Evolutionary conservation across 2,888 invertebrate species (phyloP).

Genomic region (Netelia fuscicornis): DNA sequence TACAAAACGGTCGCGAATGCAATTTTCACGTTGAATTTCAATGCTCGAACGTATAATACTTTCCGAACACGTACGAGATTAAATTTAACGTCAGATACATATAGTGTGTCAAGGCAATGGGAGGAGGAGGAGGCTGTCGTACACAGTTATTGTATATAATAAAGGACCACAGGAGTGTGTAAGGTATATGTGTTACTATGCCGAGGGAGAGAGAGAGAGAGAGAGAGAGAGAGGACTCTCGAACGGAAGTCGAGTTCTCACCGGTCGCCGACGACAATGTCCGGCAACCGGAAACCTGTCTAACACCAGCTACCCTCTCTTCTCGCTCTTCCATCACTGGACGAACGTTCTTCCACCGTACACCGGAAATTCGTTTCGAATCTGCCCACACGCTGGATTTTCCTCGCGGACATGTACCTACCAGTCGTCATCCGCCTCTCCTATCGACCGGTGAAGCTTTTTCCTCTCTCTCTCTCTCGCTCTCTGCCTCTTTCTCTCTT

Average conservation of each 20-base stretch:
- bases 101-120: constrained; percentile 5
- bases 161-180: constrained; percentile 39
- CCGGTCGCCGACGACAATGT: constrained; percentile 61
- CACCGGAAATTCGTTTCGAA: constrained; percentile 67
- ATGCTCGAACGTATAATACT: too few species aligned
- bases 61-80: neutral
- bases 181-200: constrained; percentile 5
- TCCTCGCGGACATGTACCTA: constrained; percentile 17
- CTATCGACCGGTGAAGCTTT: constrained; percentile 26
- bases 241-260: constrained; percentile 59
- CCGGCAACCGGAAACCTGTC: constrained; percentile 64
- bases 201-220: constrained; percentile 24
- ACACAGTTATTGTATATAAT: constrained; percentile 28
- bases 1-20: too few species aligned
- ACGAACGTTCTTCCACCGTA: constrained; percentile 42
- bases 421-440: constrained; percentile 3
- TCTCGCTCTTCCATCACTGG: constrained; percentile 11
- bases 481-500: neutral
- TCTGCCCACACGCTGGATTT: constrained; percentile 41
- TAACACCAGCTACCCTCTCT: constrained; percentile 31
- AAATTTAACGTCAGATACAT: neutral
- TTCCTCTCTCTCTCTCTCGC: constrained; percentile 8
- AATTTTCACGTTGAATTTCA: too few species aligned
- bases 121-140: constrained; percentile 11
- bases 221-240: constrained; percentile 22